Conservation (phyloP, 2,888 invertebrate species). For the Pandemis corylana region DNA sequence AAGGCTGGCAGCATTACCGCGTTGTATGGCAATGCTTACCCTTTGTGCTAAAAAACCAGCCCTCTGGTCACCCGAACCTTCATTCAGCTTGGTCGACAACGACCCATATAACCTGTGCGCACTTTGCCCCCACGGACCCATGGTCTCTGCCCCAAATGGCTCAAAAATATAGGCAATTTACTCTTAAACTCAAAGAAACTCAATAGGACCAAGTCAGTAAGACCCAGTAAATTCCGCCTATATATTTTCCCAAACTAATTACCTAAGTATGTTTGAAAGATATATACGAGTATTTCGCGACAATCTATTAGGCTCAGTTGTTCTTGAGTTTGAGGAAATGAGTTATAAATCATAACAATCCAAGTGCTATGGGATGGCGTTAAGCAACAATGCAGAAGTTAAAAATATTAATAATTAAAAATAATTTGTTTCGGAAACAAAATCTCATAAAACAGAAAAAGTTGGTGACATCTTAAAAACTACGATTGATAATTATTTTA, state of each 20-base stretch:
- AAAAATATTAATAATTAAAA: not conserved
- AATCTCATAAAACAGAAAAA: no score
- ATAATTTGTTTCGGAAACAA: not conserved
- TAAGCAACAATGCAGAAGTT: conserved; percentile 6
- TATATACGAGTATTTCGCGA: conserved; percentile 27
- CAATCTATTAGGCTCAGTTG: conserved; percentile 43
- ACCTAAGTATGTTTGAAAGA: conserved; percentile 38
- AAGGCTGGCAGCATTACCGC: no score
- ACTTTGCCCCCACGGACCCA: no score
- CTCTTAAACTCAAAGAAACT: not conserved
- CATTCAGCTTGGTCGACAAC: no score
- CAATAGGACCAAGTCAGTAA: not conserved
- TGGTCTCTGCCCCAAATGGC: no score
- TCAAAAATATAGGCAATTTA: no score
- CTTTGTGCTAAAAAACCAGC: no score
- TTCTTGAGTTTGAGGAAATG: conserved; percentile 43
- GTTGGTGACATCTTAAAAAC: no score
- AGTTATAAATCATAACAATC: conserved; percentile 44
- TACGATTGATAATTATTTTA: no score
- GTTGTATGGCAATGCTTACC: no score
- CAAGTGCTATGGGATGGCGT: conserved; percentile 29
- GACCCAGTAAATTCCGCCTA: not conserved
- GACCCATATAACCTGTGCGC: no score
- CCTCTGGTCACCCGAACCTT: no score
- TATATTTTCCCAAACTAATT: conserved; percentile 27